Conservation (phyloP, 2,888 invertebrate species). For the Phaonia tiefii region DNA sequence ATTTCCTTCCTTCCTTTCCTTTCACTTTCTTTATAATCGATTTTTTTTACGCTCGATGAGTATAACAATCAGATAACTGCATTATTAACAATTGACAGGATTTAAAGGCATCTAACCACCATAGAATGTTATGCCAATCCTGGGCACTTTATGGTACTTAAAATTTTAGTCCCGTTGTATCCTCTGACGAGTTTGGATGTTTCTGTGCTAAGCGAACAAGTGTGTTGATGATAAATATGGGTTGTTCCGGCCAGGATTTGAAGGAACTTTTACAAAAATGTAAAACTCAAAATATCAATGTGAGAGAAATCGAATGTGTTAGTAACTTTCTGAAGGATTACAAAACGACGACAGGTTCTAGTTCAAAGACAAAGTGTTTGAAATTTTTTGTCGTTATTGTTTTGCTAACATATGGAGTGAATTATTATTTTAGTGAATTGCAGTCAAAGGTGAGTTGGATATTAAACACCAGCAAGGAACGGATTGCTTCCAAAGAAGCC, state of each 20-base stretch:
- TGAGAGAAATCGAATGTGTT: constrained; percentile 54
- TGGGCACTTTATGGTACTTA: background rate
- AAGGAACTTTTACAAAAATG: constrained; percentile 69
- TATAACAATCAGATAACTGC: constrained; percentile 74
- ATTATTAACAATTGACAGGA: constrained; percentile 75
- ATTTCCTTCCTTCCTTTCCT: constrained; percentile 6
- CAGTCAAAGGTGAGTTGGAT: constrained; percentile 72
- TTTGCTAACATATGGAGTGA: constrained; percentile 50
- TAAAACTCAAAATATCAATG: constrained; percentile 50
- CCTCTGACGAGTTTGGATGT: background rate
- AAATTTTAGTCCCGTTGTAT: constrained; percentile 8
- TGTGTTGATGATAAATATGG: constrained; percentile 65
- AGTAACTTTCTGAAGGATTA: constrained; percentile 58
- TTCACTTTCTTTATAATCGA: constrained; percentile 18
- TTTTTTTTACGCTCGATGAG: constrained; percentile 53
- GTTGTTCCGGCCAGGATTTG: constrained; percentile 65
- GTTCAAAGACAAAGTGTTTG: constrained; percentile 44
- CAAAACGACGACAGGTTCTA: constrained; percentile 29
- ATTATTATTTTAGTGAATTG: constrained; percentile 71
- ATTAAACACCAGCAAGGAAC: too few species aligned
- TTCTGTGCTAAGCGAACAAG: too few species aligned
- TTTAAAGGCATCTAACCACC: constrained; percentile 30
- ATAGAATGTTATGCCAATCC: background rate
- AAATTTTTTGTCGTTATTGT: constrained; percentile 64
- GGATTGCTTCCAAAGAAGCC: too few species aligned